phyloP scores from a whole-genome alignment of 2,888 invertebrate genomes.

The Periphyllus acericola region DNA sequence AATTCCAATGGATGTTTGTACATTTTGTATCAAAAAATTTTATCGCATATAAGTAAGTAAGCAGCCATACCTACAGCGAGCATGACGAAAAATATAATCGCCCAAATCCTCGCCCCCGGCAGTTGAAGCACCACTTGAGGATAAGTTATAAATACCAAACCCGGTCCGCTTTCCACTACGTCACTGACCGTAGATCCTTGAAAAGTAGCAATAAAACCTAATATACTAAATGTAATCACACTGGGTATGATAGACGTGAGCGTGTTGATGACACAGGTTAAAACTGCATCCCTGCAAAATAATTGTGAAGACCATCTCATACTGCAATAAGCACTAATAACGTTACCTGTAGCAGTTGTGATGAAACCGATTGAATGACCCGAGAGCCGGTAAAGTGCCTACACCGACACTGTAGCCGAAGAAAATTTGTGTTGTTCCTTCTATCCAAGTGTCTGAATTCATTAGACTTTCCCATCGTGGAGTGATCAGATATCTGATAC shows the following conservation, averaged over 20 bases:
- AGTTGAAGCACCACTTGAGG: constrained; percentile 80
- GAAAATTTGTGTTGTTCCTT: constrained; percentile 82
- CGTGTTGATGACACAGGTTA: constrained; percentile 79
- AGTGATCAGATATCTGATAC: constrained; percentile 76
- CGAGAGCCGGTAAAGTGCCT: constrained; percentile 78
- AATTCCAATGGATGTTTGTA: background rate
- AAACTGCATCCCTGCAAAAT: constrained; percentile 74
- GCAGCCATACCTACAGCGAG: constrained; percentile 69
- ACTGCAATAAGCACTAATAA: too few relatives aligned
- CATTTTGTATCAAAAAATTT: background rate
- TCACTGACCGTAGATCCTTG: constrained; percentile 69
- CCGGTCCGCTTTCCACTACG: constrained; percentile 75
- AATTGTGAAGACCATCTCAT: background rate
- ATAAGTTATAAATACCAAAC: constrained; percentile 80
- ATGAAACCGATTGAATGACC: constrained; percentile 81
- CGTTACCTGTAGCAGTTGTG: constrained; percentile 78
- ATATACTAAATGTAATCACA: constrained; percentile 79
- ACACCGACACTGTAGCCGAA: constrained; percentile 83
- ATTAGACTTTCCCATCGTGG: constrained; percentile 72
- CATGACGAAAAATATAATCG: constrained; percentile 80
- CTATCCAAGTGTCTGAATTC: constrained; percentile 75
- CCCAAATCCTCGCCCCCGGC: constrained; percentile 78
- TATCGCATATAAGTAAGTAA: background rate
- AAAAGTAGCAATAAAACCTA: constrained; percentile 76
- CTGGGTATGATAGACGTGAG: constrained; percentile 79